phyloP scores from a whole-genome alignment of 2,888 invertebrate species.

The Folsomia candida region DNA sequence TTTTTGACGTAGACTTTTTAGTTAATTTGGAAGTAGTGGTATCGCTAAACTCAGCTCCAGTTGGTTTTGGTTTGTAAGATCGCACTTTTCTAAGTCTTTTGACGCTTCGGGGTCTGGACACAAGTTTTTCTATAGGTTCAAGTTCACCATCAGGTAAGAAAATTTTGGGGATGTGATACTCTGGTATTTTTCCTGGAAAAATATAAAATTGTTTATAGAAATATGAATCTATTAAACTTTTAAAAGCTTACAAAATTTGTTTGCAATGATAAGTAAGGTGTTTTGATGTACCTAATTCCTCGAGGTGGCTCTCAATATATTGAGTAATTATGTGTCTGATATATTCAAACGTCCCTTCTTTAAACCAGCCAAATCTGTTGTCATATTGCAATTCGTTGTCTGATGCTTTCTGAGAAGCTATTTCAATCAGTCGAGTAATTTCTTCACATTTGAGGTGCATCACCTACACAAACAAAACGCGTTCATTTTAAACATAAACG shows the following conservation, averaged over 20 bases:
- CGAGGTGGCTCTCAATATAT: slow-evolving; percentile 41
- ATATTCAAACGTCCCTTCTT: slow-evolving; percentile 46
- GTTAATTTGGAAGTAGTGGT: not conserved
- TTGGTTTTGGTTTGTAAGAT: slow-evolving; percentile 4
- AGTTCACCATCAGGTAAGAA: slow-evolving; percentile 29
- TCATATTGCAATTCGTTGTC: slow-evolving; percentile 27
- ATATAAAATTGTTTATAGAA: not conserved
- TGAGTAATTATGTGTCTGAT: slow-evolving; percentile 46
- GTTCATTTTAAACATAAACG: no score
- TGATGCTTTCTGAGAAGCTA: slow-evolving; percentile 59
- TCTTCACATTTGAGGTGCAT: slow-evolving; percentile 77
- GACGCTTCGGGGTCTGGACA: slow-evolving; percentile 22
- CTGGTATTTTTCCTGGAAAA: slow-evolving; percentile 40
- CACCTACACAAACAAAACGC: slow-evolving; percentile 61
- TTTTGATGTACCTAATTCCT: slow-evolving; percentile 33
- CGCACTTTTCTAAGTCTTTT: slow-evolving; percentile 8
- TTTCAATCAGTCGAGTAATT: slow-evolving; percentile 71
- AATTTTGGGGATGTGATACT: slow-evolving; percentile 21
- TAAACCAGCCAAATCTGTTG: slow-evolving; percentile 43
- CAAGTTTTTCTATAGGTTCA: slow-evolving; percentile 28
- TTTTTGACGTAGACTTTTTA: slow-evolving; percentile 3
- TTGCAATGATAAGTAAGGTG: not conserved
- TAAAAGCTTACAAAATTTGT: not conserved
- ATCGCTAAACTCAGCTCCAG: slow-evolving; percentile 3
- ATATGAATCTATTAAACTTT: no score